A percentile compares a stretch with the other conserved stretches of the same genome.
Evolutionary conservation across 1,140 invertebrate species (phyloP).

Genomic region (Eciton burchellii): DNA sequence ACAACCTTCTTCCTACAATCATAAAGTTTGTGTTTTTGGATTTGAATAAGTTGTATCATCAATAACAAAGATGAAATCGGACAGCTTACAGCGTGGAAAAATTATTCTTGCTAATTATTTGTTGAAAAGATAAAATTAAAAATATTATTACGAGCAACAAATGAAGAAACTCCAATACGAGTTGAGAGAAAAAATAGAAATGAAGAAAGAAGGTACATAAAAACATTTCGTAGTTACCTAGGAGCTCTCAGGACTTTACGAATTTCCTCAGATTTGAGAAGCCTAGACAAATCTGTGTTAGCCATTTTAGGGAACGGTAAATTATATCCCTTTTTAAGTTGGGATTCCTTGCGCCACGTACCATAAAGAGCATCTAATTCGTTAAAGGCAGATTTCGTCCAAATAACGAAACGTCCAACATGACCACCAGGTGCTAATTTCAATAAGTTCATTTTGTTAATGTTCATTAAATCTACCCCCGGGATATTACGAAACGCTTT

Average conservation of each 20-base stretch:
- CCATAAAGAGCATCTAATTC: constrained; percentile 96
- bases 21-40: constrained; percentile 59
- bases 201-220: too few relatives aligned
- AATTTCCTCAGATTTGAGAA: constrained; percentile 98
- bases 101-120: constrained; percentile 19
- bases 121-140: too few relatives aligned
- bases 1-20: constrained; percentile 90
- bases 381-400: constrained; percentile 98
- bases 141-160: too few relatives aligned
- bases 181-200: too few relatives aligned
- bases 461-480: constrained; percentile 96
- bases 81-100: constrained; percentile 16
- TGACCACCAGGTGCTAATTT: constrained; percentile 99
- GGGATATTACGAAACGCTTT: constrained; percentile 99
- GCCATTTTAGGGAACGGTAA: constrained; percentile 98
- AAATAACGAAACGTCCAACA: constrained; percentile 98
- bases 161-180: too few relatives aligned
- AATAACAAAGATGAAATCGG: neutral
- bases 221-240: constrained; percentile 91
- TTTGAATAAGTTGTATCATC: neutral
- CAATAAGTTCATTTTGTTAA: constrained; percentile 97
- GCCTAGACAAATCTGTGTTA: constrained; percentile 96
- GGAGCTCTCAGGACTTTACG: constrained; percentile 94
- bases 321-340: constrained; percentile 97
- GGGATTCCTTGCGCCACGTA: constrained; percentile 95